A percentile compares a stretch with the other conserved stretches of the same genome.
Evolutionary conservation across 2,888 invertebrate genomes (phyloP).

Genomic region (Acanthosoma haemorrhoidale): DNA sequence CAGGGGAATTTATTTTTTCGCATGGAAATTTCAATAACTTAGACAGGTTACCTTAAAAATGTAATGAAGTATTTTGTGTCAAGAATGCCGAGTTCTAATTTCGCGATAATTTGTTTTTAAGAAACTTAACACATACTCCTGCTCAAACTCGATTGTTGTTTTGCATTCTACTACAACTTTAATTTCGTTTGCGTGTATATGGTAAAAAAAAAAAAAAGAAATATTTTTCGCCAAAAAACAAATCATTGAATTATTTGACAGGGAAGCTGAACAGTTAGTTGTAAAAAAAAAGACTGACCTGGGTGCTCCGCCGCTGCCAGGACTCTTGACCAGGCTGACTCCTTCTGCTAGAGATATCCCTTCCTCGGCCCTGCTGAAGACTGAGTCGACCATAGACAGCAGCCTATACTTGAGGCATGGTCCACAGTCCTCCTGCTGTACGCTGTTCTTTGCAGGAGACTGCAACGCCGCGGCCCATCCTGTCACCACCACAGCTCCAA

Average conservation of each 20-base stretch:
- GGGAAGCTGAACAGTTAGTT: not conserved
- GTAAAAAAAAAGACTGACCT: constrained; percentile 46
- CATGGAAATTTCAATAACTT: too few species aligned
- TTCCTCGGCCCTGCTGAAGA: constrained; percentile 64
- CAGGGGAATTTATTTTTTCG: too few species aligned
- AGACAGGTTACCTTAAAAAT: too few species aligned
- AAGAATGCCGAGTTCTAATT: too few species aligned
- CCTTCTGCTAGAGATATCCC: constrained; percentile 74
- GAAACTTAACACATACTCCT: too few species aligned
- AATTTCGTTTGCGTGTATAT: too few species aligned
- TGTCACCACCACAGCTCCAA: not conserved
- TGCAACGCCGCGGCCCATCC: constrained; percentile 48
- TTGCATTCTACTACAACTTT: too few species aligned
- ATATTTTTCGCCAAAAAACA: not conserved
- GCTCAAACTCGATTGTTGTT: too few species aligned
- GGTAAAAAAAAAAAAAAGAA: too few species aligned
- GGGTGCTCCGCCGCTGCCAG: constrained; percentile 66
- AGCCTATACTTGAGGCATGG: constrained; percentile 82
- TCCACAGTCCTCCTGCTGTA: constrained; percentile 73
- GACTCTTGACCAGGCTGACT: constrained; percentile 72
- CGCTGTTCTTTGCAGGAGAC: constrained; percentile 70
- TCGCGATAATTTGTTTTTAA: too few species aligned
- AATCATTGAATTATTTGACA: not conserved
- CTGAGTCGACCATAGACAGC: constrained; percentile 80
- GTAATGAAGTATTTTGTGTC: too few species aligned